phyloP scores from a whole-genome alignment of 2,797 vertebrate species.

The Tympanoctomys barrerae region DNA sequence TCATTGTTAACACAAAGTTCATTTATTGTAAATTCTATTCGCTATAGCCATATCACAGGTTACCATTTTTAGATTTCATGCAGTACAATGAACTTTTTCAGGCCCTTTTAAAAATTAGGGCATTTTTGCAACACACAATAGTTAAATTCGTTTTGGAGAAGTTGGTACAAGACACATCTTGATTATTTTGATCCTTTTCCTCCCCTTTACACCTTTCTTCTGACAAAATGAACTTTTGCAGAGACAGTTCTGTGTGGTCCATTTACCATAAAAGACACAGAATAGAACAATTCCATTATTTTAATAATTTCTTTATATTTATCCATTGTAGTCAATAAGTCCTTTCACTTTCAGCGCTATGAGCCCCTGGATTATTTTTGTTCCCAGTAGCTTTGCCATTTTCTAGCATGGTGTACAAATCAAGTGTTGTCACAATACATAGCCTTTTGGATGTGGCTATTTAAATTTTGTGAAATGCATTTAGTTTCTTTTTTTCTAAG shows the following conservation, averaged over 20 bases:
- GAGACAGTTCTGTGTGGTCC: neutral
- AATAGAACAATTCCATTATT: neutral
- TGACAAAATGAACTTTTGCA: neutral
- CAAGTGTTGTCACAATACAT: neutral
- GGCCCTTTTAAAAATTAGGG: neutral
- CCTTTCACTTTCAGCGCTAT: neutral
- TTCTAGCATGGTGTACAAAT: neutral
- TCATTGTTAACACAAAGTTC: neutral
- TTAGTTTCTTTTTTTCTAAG: neutral
- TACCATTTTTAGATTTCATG: neutral
- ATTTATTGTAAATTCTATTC: neutral
- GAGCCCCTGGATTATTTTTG: neutral
- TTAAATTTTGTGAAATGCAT: neutral
- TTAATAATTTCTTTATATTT: neutral
- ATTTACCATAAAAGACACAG: neutral
- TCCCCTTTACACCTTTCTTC: neutral
- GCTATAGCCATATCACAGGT: neutral
- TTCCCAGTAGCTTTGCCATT: neutral
- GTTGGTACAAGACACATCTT: neutral
- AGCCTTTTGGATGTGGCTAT: neutral
- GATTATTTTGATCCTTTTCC: neutral
- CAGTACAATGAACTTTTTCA: neutral
- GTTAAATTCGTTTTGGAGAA: neutral
- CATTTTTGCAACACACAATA: neutral
- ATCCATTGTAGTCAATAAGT: neutral